phyloP scores from a whole-genome alignment of 2,888 invertebrate species.

The Congeria kusceri region DNA sequence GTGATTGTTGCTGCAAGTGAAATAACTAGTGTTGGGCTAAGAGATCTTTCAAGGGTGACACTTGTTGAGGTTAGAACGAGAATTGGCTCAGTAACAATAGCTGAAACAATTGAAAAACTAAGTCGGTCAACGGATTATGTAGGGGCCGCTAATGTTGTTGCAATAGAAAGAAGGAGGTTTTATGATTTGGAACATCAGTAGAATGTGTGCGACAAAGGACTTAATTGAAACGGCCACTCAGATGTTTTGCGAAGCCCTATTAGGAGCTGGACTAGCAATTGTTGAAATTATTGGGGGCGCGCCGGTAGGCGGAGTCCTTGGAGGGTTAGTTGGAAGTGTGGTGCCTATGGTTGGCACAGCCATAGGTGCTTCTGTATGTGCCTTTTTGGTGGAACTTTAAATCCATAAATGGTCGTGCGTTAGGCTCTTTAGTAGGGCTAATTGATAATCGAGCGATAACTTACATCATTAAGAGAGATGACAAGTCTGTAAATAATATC shows the following conservation, averaged over 20 bases:
- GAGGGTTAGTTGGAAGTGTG: constrained; percentile 4
- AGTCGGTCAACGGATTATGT: constrained; percentile 13
- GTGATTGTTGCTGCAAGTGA: not conserved
- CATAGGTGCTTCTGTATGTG: constrained; percentile 16
- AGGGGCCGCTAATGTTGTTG: constrained; percentile 20
- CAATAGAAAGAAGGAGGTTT: constrained; percentile 19
- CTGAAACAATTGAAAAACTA: constrained; percentile 15
- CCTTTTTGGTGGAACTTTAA: constrained; percentile 7
- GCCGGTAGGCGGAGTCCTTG: not conserved
- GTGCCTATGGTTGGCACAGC: not conserved
- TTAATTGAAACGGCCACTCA: constrained; percentile 14
- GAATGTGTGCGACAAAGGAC: constrained; percentile 10
- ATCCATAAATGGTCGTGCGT: constrained; percentile 16
- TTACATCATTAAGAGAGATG: not conserved
- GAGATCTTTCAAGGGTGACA: not conserved
- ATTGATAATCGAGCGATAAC: constrained; percentile 1
- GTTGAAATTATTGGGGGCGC: not conserved
- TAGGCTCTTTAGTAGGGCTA: constrained; percentile 24
- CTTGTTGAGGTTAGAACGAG: not conserved
- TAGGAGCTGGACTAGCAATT: constrained; percentile 7
- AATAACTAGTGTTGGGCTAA: not conserved
- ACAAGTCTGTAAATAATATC: not conserved
- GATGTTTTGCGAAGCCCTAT: constrained; percentile 15
- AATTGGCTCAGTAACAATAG: constrained; percentile 3
- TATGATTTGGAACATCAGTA: constrained; percentile 6